Conservation (phyloP, 2,113 vertebrate species). For the Sakesphorus luctuosus region DNA sequence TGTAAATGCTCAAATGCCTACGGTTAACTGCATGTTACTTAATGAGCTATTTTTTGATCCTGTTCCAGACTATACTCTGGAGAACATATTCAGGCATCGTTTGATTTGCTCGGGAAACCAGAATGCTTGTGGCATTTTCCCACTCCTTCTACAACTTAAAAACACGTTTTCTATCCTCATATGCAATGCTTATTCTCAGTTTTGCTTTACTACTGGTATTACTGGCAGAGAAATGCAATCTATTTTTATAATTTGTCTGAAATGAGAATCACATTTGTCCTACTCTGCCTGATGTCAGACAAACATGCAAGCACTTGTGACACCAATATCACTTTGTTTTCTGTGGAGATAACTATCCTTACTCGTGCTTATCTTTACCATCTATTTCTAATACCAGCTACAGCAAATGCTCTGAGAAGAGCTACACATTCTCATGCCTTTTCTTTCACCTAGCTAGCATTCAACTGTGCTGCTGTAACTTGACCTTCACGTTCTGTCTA, state of each 20-base stretch:
- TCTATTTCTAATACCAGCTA: neutral
- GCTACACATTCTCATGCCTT: neutral
- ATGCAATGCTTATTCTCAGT: neutral
- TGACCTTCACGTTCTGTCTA: neutral
- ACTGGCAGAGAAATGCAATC: neutral
- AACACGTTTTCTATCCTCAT: neutral
- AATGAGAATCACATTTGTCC: neutral
- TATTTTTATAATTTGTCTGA: conserved; percentile 10
- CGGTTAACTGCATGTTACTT: neutral
- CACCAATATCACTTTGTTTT: neutral
- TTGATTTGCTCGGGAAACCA: neutral
- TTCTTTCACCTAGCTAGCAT: neutral
- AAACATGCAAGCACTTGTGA: conserved; percentile 7
- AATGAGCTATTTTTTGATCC: conserved; percentile 19
- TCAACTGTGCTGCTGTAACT: neutral
- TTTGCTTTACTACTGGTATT: neutral
- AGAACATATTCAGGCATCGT: neutral
- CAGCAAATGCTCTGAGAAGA: neutral
- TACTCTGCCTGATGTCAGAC: neutral
- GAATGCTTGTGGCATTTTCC: neutral
- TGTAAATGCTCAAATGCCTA: neutral
- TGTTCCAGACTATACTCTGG: neutral
- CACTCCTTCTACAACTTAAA: neutral
- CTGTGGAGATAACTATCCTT: neutral
- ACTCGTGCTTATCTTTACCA: neutral